Evolutionary conservation across 2,113 vertebrate species (phyloP), one percentile per base, ranked within the genome.

Genomic region (Carlito syrichta): DNA sequence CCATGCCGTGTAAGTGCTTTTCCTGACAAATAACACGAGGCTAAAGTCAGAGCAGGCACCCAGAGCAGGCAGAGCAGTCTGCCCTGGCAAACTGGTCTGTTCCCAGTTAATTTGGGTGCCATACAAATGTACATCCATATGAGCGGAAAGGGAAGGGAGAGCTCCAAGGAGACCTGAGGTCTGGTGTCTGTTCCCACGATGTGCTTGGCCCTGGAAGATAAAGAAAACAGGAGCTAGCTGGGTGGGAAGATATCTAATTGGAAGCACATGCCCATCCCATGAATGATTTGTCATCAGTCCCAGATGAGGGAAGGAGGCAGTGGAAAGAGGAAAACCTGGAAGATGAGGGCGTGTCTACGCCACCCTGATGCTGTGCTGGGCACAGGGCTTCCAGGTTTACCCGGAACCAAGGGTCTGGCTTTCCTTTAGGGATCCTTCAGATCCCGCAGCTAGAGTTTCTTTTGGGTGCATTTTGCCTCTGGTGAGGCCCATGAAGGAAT

Each of bases 161-260:
- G 27, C 66, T 3, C 35, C 32, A 71, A 91, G 73, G 89, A 91
- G 86, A 90, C 40, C 22, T 89, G 91, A 83, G 81, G 62, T 71
- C 83, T 5, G 14, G n/a, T 52, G 50, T 66, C 35, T 92, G 63
- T 96, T 97, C 95, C 78, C 85, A 96, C 1, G 8, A 35, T 62
- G 71, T 86, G 76, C 71, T 92, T 14, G 1, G 43, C 48, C 84
- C 93, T 86, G 30, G 30, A 78, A 86, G 76, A 88, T n/a, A 87
- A 76, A 96, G 95, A 79, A 66, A 83, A 92, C 58, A 66, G 87
- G 71, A 96, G 85, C 94, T 74, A 23, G 48, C 58, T 85, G 91
- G 71, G 95, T 85, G 91, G 71, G 95, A 92, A 92, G 63, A 79
- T 73, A 30, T 40, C 58, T 92, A 20, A 96, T 60, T 81, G 60